Evolutionary conservation across 2,113 vertebrate species (phyloP).

Genomic region (Lepus timidus): DNA sequence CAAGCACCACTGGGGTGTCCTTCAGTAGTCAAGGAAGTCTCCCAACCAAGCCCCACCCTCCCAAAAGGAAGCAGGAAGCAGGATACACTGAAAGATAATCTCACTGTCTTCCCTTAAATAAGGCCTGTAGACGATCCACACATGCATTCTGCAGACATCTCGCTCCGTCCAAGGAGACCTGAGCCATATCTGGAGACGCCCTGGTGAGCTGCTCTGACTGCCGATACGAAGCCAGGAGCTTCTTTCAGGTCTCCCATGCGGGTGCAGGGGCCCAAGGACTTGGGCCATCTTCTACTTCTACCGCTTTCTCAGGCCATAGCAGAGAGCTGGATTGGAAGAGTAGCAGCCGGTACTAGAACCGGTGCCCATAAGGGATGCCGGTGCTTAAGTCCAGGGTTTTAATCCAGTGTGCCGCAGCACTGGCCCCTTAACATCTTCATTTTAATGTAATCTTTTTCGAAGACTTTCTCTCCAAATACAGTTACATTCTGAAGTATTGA

Average conservation of each 20-base stretch:
- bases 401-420: too few species aligned
- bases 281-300: too few species aligned
- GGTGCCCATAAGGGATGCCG: too few species aligned
- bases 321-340: too few species aligned
- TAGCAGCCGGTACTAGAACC: too few species aligned
- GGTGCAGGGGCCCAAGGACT: too few species aligned
- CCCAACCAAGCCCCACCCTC: not conserved
- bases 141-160: not conserved
- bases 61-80: conserved; percentile 46
- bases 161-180: not conserved
- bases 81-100: not conserved
- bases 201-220: not conserved
- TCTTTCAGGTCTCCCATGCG: too few species aligned
- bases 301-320: too few species aligned
- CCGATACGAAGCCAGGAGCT: too few species aligned
- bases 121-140: not conserved
- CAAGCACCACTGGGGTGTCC: not conserved
- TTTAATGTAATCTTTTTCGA: conserved; percentile 24
- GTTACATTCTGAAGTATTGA: not conserved
- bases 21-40: not conserved
- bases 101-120: not conserved
- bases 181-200: not conserved
- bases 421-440: not conserved
- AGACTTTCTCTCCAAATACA: not conserved
- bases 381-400: too few species aligned